phyloP scores from a whole-genome alignment of 2,113 vertebrate genomes.

The Todiramphus saurophagus region DNA sequence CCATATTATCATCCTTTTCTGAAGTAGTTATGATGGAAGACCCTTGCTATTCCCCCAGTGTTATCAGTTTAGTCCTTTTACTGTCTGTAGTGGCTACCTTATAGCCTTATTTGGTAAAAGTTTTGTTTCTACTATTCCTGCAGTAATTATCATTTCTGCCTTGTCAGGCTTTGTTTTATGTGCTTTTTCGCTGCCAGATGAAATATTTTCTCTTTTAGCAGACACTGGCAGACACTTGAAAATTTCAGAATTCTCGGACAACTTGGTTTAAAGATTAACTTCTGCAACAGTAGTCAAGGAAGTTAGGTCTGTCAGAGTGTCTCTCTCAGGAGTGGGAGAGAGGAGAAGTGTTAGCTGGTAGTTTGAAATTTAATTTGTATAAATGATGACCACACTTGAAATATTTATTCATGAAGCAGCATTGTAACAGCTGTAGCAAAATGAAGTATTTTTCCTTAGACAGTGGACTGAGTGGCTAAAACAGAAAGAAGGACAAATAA shows the following conservation, averaged over 20 bases:
- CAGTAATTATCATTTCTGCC: slow-evolving; percentile 69
- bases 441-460: background rate
- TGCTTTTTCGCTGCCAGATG: slow-evolving; percentile 38
- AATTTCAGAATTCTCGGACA: slow-evolving; percentile 27
- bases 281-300: background rate
- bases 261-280: slow-evolving; percentile 33
- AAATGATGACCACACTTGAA: background rate
- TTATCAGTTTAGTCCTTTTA: slow-evolving; percentile 43
- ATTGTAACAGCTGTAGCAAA: background rate
- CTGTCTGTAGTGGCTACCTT: slow-evolving; percentile 33
- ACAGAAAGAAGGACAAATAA: background rate
- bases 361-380: slow-evolving; percentile 33
- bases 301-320: background rate
- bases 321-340: background rate
- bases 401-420: background rate
- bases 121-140: slow-evolving; percentile 56
- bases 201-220: slow-evolving; percentile 45
- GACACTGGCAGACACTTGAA: slow-evolving; percentile 36
- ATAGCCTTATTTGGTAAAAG: slow-evolving; percentile 76
- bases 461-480: background rate
- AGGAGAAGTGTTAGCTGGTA: background rate
- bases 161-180: slow-evolving; percentile 67
- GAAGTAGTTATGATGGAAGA: slow-evolving; percentile 33
- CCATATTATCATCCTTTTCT: background rate
- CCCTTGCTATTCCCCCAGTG: background rate